phyloP scores from a whole-genome alignment of 2,113 vertebrate species.

The Rhinopithecus roxellana region DNA sequence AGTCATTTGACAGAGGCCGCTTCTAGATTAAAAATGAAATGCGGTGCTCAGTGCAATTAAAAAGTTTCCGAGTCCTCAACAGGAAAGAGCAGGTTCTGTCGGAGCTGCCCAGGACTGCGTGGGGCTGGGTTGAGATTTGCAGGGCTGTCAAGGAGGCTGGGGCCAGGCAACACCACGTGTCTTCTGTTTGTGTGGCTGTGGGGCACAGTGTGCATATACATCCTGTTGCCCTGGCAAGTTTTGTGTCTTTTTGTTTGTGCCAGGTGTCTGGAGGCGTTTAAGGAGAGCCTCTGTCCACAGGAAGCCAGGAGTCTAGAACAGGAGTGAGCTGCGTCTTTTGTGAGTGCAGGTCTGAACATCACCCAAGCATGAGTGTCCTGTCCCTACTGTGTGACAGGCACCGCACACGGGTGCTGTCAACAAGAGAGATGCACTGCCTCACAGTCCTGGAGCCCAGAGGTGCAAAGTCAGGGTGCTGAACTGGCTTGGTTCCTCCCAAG shows the following conservation, averaged over 20 bases:
- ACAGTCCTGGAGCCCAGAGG: not conserved
- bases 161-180: accelerated
- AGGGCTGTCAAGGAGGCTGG: no score
- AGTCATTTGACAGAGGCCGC: no score
- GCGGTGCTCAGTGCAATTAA: accelerated
- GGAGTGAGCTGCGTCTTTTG: no score
- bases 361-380: not conserved
- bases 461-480: accelerated
- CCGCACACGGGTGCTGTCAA: no score
- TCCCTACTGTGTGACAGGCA: not conserved
- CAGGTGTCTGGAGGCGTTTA: not conserved
- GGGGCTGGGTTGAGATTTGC: not conserved
- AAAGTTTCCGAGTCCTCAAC: not conserved
- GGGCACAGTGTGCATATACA: accelerated
- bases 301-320: not conserved
- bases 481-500: accelerated
- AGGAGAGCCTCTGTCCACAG: not conserved
- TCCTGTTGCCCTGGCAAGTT: not conserved
- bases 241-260: not conserved
- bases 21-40: no score
- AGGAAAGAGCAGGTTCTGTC: accelerated
- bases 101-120: not conserved
- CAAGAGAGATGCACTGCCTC: no score
- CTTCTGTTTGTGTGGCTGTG: not conserved
- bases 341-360: not conserved